Evolutionary conservation across 1,140 invertebrate genomes (phyloP), one percentile per base, ranked within the genome.

Genomic region (Diploscapter pachys): DNA sequence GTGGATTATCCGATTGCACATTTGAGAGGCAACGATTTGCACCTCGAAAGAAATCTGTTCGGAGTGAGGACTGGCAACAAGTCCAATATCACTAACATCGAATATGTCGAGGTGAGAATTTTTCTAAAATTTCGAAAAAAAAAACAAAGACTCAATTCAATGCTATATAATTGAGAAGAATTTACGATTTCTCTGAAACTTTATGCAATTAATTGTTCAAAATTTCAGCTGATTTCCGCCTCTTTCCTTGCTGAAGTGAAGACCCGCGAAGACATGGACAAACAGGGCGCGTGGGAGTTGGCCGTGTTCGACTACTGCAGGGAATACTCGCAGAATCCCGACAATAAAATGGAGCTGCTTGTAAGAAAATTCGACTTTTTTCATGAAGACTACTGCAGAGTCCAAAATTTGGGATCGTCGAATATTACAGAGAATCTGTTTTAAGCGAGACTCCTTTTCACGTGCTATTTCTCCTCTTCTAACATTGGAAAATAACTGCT

Each of bases 11-110:
- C 81, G 8, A 82, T 84, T 62, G 69, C 81, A 5, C 71, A 71
- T 55, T 70, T 84, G 54, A 72, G 73, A 63, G 81, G 81, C 4
- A 78, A 77, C 50, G 69, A 84, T 50, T 31, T 83, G 13, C 82
- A 84, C 62, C 63, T 84, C 59, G 82, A 83, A 61, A 55, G 82
- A 8, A 83, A 82, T 69, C 81, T 83, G 51, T 83, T 77, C 64
- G 82, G 82, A 4, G 77, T 84, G 31, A 72, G 71, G n/a, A 48
- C 56, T 0, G 53, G 51, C 9, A 52, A 67, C 6, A 52, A 52
- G 31, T n/a, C 57, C 8, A 57, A 71, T 4, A 72, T 80, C 1
- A 80, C 80, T 5, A 73, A 71, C 13, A 85, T 83, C 59, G 73
- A 83, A 11, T 64, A 81, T 63, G 71, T 85, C 13, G 73, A 85